Percentiles rank a stretch among this genome's conserved stretches.
These are phyloP conservation scores for Orestias chungarensis DNA, from an alignment of 2,797 vertebrate species.

Conservation along the genomic window DNA sequence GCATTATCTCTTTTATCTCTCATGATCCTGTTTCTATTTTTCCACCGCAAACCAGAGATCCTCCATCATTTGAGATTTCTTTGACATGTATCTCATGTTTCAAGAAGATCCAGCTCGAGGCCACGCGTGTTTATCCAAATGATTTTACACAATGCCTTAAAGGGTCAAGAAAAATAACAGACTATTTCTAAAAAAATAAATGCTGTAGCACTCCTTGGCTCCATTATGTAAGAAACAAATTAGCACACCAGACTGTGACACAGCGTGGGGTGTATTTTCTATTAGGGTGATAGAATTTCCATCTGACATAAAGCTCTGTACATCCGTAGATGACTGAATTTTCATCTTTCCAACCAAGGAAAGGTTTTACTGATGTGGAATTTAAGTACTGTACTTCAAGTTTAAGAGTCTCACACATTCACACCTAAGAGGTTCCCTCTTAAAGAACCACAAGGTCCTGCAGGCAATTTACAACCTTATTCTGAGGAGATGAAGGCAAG, in stretches of 20 bases:
- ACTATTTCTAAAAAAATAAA: slow-evolving; percentile 42
- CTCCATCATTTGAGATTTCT: slow-evolving; percentile 51
- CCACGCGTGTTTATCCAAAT: slow-evolving; percentile 33
- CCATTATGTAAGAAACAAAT: slow-evolving; percentile 4
- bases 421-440: slow-evolving; percentile 45
- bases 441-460: slow-evolving; percentile 19
- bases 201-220: slow-evolving; percentile 9
- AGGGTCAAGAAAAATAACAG: slow-evolving; percentile 38
- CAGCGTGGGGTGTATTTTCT: slow-evolving; percentile 59
- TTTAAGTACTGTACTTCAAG: slow-evolving; percentile 20
- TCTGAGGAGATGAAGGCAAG: slow-evolving; percentile 15
- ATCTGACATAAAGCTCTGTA: slow-evolving; percentile 46
- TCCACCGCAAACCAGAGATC: slow-evolving; percentile 31
- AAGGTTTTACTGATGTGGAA: slow-evolving; percentile 41
- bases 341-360: slow-evolving; percentile 51
- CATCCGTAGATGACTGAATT: slow-evolving; percentile 39
- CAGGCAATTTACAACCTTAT: slow-evolving; percentile 15
- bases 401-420: slow-evolving; percentile 31
- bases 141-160: slow-evolving; percentile 43
- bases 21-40: slow-evolving; percentile 59
- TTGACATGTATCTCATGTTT: slow-evolving; percentile 49
- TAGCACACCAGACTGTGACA: slow-evolving; percentile 47
- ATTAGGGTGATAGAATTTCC: slow-evolving; percentile 50
- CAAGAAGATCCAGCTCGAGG: slow-evolving; percentile 35
- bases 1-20: too few species aligned